Evolutionary conservation across 2,797 vertebrate genomes (phyloP).

Genomic region (Hypotaenidia philippensis): DNA sequence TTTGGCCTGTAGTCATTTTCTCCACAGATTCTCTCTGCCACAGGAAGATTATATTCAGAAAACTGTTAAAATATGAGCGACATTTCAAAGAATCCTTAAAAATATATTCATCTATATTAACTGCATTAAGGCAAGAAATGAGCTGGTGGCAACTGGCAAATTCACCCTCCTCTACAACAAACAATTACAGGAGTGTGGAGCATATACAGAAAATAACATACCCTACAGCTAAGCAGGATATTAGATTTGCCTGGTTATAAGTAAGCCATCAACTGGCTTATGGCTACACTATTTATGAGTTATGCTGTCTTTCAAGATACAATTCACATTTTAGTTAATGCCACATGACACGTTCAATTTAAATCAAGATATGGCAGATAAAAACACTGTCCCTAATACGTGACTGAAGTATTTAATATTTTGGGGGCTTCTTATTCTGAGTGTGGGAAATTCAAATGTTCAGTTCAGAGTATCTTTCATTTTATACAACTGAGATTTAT

Average conservation of each 20-base stretch:
- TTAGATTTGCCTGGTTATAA: conserved; percentile 63
- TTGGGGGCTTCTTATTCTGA: background rate
- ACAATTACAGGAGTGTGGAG: conserved; percentile 19
- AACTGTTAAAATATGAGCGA: conserved; percentile 16
- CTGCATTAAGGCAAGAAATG: conserved; percentile 37
- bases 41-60: background rate
- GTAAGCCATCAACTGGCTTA: conserved; percentile 46
- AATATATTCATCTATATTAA: conserved; percentile 56
- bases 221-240: conserved; percentile 61
- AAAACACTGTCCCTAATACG: background rate
- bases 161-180: conserved; percentile 41
- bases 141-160: conserved; percentile 36
- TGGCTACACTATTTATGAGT: conserved; percentile 35
- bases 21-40: background rate
- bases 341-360: conserved; percentile 51
- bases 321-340: conserved; percentile 49
- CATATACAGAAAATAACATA: conserved; percentile 49
- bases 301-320: conserved; percentile 46
- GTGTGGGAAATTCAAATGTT: background rate
- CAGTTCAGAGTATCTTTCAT: background rate
- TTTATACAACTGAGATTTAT: background rate
- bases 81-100: conserved; percentile 44
- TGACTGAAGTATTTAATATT: background rate
- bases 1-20: background rate
- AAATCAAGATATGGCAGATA: conserved; percentile 34